Conservation (phyloP, 2,888 invertebrate species). For the Hybos culiciformis region DNA sequence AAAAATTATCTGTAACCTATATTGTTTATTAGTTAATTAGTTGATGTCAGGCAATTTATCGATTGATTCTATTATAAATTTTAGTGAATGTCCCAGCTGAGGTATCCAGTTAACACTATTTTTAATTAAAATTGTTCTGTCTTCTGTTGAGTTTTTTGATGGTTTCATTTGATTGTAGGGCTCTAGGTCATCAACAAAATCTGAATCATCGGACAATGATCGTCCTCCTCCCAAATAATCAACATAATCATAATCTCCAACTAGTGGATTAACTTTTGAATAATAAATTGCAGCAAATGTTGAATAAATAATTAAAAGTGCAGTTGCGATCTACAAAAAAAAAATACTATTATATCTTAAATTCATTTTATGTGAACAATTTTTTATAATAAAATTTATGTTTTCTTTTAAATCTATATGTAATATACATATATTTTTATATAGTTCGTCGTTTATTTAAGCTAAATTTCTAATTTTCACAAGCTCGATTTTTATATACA, state of each 20-base stretch:
- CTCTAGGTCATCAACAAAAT: conserved; percentile 28
- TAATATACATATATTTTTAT: background rate
- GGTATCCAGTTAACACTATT: conserved; percentile 23
- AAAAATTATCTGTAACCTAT: too few relatives aligned
- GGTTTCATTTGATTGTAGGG: background rate
- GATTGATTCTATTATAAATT: conserved; percentile 34
- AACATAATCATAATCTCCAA: conserved; percentile 64
- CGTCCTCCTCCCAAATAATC: conserved; percentile 56
- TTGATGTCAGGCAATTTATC: conserved; percentile 31
- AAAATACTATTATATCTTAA: conserved; percentile 2
- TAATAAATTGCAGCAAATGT: conserved; percentile 77
- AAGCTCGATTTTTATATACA: too few relatives aligned
- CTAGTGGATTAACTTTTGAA: conserved; percentile 71
- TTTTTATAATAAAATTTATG: background rate
- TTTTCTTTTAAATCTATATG: background rate
- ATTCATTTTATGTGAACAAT: background rate
- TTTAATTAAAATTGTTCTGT: background rate
- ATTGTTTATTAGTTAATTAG: too few relatives aligned
- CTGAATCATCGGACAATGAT: conserved; percentile 39
- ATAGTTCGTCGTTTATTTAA: too few relatives aligned
- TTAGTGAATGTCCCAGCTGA: conserved; percentile 26
- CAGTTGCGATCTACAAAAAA: conserved; percentile 55
- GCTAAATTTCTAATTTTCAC: too few relatives aligned
- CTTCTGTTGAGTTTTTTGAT: background rate
- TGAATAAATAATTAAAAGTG: conserved; percentile 65